Evolutionary conservation across 2,797 vertebrate genomes (phyloP).

Genomic region (Macroramphosus scolopax): DNA sequence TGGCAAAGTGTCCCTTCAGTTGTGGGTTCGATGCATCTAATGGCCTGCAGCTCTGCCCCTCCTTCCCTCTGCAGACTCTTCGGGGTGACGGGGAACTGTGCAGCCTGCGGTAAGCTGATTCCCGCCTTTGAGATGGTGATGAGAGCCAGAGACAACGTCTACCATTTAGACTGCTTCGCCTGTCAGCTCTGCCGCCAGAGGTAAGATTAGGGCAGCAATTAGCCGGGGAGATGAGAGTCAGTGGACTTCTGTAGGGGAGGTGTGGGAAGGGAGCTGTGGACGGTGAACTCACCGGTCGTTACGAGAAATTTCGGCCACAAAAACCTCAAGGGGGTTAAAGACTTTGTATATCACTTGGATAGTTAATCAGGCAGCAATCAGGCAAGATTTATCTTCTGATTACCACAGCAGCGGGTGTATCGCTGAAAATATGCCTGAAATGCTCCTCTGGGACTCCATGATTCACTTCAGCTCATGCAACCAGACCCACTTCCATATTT

Average conservation of each 20-base stretch:
- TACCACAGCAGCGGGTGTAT: slow-evolving; percentile 31
- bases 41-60: slow-evolving; percentile 41
- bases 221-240: slow-evolving; percentile 66
- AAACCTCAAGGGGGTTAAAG: slow-evolving; percentile 39
- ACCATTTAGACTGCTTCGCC: slow-evolving; percentile 97
- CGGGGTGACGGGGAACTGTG: slow-evolving; percentile 94
- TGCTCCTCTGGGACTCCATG: slow-evolving; percentile 43
- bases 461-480: slow-evolving; percentile 42
- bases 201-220: slow-evolving; percentile 81
- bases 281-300: slow-evolving; percentile 49
- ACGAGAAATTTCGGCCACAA: slow-evolving; percentile 15
- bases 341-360: slow-evolving; percentile 34
- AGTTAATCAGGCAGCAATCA: slow-evolving; percentile 51
- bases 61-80: slow-evolving; percentile 86
- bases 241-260: slow-evolving; percentile 51
- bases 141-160: slow-evolving; percentile 96
- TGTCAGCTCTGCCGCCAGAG: slow-evolving; percentile 97
- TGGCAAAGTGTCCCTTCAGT: slow-evolving; percentile 4
- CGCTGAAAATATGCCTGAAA: slow-evolving; percentile 47
- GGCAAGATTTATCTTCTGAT: slow-evolving; percentile 58
- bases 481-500: slow-evolving; percentile 51
- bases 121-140: slow-evolving; percentile 99
- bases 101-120: slow-evolving; percentile 96
- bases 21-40: slow-evolving; percentile 33
- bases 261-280: slow-evolving; percentile 29